A percentile compares a stretch with the other conserved stretches of the same genome.
Conservation (phyloP, 2,113 vertebrate species). For the Mormyrus lacerda region DNA sequence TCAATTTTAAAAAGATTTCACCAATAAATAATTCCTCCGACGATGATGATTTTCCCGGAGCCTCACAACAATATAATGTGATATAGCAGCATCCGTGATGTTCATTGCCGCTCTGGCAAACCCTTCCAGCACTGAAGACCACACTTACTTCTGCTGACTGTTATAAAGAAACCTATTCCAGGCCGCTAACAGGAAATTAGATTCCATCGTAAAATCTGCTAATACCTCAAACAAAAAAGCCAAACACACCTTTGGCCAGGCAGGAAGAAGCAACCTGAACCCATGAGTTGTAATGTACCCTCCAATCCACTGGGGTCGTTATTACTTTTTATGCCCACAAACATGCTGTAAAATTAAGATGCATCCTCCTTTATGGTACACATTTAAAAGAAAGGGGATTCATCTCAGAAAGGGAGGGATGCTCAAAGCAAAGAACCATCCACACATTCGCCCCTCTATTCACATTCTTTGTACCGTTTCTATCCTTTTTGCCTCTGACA, state of each 20-base stretch:
- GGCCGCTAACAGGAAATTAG: not conserved
- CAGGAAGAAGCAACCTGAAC: not conserved
- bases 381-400: not conserved
- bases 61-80: not conserved
- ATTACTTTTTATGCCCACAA: not conserved
- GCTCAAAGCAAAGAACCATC: not conserved
- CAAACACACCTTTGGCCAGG: not conserved
- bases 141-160: not conserved
- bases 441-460: not conserved
- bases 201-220: not conserved
- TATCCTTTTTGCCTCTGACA: not conserved
- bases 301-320: not conserved
- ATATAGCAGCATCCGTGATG: not conserved
- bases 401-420: not conserved
- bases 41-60: not conserved
- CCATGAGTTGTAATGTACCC: not conserved
- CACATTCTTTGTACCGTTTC: not conserved
- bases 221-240: not conserved
- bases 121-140: not conserved
- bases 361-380: not conserved
- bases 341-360: not conserved
- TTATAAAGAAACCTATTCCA: not conserved
- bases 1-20: not conserved
- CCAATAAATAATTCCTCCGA: not conserved
- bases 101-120: not conserved